These are phyloP conservation scores for Drosophila arawakana DNA, from an alignment of 1,140 invertebrate species.

Conservation along the genomic window DNA sequence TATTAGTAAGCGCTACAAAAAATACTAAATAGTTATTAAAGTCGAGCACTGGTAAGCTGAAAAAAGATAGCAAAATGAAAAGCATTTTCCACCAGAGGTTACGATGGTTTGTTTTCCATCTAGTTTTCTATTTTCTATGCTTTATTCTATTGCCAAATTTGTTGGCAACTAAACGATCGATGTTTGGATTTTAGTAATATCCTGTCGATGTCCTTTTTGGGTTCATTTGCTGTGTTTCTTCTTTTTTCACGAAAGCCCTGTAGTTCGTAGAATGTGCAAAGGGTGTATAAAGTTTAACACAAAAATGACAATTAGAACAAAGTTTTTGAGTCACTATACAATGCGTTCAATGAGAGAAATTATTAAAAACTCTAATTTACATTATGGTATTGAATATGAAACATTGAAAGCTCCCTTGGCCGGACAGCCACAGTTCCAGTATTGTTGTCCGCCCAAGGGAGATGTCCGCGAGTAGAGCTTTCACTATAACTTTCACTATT, in stretches of 20 bases:
- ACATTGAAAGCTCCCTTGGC: too few species aligned
- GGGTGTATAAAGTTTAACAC: too few species aligned
- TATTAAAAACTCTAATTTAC: too few species aligned
- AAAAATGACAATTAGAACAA: too few species aligned
- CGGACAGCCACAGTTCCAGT: too few species aligned
- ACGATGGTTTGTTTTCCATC: background rate
- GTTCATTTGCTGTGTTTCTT: conserved; percentile 1
- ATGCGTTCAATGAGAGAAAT: too few species aligned
- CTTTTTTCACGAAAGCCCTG: background rate
- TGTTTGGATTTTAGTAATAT: conserved; percentile 38
- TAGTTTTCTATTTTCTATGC: conserved; percentile 21
- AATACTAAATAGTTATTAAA: conserved; percentile 14
- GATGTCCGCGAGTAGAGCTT: too few species aligned
- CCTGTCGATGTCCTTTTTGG: conserved; percentile 26
- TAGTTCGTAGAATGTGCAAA: too few species aligned
- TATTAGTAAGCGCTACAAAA: conserved; percentile 2
- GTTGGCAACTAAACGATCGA: conserved; percentile 51
- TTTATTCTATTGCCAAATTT: conserved; percentile 34
- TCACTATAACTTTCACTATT: too few species aligned
- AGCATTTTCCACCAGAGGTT: conserved; percentile 30
- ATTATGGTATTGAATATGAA: too few species aligned
- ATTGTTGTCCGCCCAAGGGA: too few species aligned
- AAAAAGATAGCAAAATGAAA: conserved; percentile 1
- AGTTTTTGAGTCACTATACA: too few species aligned
- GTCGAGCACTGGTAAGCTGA: background rate